A percentile compares a stretch with the other conserved stretches of the same genome.
These are phyloP conservation scores for Crotalus viridis DNA, from an alignment of 2,113 vertebrate genomes.

Conservation along the genomic window DNA sequence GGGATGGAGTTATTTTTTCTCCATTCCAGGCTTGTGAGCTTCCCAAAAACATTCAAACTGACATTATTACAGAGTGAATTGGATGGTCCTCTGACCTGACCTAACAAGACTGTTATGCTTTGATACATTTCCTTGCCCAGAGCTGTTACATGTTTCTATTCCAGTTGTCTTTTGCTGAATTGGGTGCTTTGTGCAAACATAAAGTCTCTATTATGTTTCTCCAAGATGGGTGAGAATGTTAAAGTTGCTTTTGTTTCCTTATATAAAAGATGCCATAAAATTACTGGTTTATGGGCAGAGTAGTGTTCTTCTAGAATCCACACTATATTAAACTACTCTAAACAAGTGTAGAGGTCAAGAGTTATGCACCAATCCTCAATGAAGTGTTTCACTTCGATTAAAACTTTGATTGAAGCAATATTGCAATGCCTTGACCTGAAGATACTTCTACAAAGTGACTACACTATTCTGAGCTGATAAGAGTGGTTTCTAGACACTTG, in stretches of 20 bases:
- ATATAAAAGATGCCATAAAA: not conserved
- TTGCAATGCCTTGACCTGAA: not conserved
- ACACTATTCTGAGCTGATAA: not conserved
- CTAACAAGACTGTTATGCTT: not conserved
- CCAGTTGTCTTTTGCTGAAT: slow-evolving; percentile 20
- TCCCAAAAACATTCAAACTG: not conserved
- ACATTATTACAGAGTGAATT: not conserved
- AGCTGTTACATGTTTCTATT: not conserved
- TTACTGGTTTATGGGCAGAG: not conserved
- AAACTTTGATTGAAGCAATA: not conserved
- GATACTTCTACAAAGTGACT: not conserved
- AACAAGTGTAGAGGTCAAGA: not conserved
- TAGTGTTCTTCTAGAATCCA: not conserved
- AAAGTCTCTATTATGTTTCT: not conserved
- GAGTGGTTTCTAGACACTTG: not conserved
- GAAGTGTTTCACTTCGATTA: not conserved
- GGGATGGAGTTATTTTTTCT: not conserved
- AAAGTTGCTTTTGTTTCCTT: not conserved
- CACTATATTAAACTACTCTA: not conserved
- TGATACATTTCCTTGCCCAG: not conserved
- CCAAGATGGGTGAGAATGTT: not conserved
- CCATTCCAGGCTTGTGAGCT: not conserved
- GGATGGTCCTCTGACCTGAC: not conserved
- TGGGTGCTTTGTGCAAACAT: not conserved
- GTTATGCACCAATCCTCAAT: not conserved